phyloP scores from a whole-genome alignment of 2,113 vertebrate species.

The Oenanthe melanoleuca region DNA sequence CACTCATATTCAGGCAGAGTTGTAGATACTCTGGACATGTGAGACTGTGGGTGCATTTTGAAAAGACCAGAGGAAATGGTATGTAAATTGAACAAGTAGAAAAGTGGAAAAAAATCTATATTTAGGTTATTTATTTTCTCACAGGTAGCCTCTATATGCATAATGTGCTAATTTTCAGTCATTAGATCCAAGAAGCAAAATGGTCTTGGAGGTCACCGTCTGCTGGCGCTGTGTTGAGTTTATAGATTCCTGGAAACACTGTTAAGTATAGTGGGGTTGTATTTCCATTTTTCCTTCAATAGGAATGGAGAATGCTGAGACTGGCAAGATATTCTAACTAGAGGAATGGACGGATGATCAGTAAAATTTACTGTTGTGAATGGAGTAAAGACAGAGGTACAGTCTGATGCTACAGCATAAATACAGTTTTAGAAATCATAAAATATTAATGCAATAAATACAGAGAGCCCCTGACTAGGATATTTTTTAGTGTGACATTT shows the following conservation, averaged over 20 bases:
- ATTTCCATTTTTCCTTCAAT: neutral
- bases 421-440: neutral
- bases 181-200: neutral
- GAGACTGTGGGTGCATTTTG: neutral
- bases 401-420: neutral
- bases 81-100: neutral
- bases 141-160: neutral
- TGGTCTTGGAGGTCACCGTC: neutral
- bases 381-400: neutral
- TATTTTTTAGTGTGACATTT: neutral
- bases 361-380: neutral
- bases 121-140: neutral
- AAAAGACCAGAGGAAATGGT: neutral
- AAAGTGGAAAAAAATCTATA: neutral
- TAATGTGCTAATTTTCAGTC: neutral
- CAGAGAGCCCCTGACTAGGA: neutral
- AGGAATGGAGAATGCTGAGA: neutral
- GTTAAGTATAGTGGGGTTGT: neutral
- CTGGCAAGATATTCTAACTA: neutral
- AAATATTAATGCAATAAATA: neutral
- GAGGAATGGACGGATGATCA: neutral
- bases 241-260: neutral
- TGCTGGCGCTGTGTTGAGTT: neutral
- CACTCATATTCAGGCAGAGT: neutral
- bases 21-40: neutral